Evolutionary conservation across 2,113 vertebrate genomes (phyloP).

Genomic region (Sitta europaea): DNA sequence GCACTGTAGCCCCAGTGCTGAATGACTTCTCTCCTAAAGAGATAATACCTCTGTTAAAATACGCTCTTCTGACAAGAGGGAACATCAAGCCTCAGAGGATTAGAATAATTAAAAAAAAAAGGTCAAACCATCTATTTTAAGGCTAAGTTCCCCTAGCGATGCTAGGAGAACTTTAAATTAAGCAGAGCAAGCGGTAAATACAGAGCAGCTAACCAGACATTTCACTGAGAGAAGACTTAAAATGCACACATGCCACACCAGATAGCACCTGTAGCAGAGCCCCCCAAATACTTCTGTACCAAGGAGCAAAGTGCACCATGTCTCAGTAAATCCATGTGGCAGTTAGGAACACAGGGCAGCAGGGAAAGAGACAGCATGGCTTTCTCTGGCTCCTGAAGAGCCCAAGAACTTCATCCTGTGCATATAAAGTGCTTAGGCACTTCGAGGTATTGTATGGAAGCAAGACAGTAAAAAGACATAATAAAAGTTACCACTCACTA

Average conservation of each 20-base stretch:
- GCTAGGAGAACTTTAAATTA: conserved; percentile 15
- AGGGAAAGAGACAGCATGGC: rapidly evolving
- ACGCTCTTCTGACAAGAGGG: not conserved
- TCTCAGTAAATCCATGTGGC: not conserved
- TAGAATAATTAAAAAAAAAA: conserved; percentile 27
- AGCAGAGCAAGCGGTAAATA: conserved; percentile 33
- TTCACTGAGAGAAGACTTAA: not conserved
- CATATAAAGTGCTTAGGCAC: not conserved
- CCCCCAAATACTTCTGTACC: not conserved
- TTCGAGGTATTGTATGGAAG: not conserved
- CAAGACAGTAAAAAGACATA: not conserved
- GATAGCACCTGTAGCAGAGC: not conserved
- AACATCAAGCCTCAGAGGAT: not conserved
- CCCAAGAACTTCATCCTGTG: not conserved
- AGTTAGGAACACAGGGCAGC: rapidly evolving
- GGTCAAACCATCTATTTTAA: conserved; percentile 1
- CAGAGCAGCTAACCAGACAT: not conserved
- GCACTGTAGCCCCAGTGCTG: not conserved
- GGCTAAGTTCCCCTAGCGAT: not conserved
- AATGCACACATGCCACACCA: not conserved
- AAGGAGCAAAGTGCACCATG: rapidly evolving
- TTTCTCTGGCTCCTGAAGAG: not conserved
- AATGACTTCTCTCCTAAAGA: not conserved
- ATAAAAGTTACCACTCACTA: not conserved
- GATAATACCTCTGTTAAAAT: not conserved